Percentiles rank a stretch among this genome's conserved stretches.
These are phyloP conservation scores for Cotesia typhae DNA, from an alignment of 1,140 invertebrate genomes.

Conservation along the genomic window DNA sequence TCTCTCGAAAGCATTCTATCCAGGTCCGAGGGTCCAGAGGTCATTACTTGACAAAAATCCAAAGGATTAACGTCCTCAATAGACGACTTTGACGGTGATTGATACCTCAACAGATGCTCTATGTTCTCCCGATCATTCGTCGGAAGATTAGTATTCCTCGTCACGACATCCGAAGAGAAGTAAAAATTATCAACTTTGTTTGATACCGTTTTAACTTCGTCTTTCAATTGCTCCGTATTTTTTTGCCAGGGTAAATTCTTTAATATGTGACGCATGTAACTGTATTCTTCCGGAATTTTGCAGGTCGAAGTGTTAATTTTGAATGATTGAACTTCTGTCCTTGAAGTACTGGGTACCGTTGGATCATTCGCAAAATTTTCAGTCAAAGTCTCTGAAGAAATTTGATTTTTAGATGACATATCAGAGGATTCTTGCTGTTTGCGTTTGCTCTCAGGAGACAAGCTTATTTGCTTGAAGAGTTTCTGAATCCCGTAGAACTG, in stretches of 20 bases:
- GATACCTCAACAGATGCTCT: background rate
- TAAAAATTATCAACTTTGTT: background rate
- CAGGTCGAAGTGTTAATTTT: background rate
- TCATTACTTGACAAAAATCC: background rate
- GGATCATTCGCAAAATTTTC: background rate
- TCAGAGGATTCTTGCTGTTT: background rate
- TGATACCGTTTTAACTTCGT: background rate
- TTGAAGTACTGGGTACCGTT: background rate
- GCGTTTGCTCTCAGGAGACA: background rate
- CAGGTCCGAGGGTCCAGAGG: no score
- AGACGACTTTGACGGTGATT: background rate
- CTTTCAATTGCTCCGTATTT: background rate
- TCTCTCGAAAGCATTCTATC: background rate
- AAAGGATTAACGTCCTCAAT: background rate
- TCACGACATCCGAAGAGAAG: background rate
- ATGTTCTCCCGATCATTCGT: background rate
- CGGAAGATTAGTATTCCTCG: constrained; percentile 4
- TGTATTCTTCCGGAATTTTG: constrained; percentile 19
- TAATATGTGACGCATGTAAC: constrained; percentile 22
- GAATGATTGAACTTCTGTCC: background rate
- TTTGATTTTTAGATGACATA: background rate
- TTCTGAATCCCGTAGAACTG: background rate
- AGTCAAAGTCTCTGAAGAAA: background rate
- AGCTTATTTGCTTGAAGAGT: background rate
- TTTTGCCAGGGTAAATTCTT: constrained; percentile 2